Evolutionary conservation across 2,888 invertebrate genomes (phyloP), one percentile per base, ranked within the genome.

Genomic region (Leistus spinibarbis): DNA sequence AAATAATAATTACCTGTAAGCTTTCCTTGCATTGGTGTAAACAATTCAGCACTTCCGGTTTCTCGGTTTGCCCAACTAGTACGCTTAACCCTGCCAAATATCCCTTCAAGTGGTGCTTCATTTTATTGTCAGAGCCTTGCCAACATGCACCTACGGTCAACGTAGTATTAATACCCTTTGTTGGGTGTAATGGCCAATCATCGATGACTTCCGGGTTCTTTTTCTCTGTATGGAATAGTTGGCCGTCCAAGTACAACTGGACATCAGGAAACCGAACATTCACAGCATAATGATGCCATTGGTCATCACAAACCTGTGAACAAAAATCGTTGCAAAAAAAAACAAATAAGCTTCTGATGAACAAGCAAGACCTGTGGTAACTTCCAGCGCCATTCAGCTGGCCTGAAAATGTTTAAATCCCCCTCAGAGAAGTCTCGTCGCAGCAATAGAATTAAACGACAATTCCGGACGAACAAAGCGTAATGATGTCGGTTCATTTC

Each of bases 401-500:
- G 99, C 70, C 97, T 90, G 90, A 97, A 97, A 82, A 96, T 96
- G 86, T 96, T 97, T 76, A 96, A 89, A 84, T 96, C 95, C 0
- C 96, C 96, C 82, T 96, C 95, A 22, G 95, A 94, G 86, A 95
- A 96, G 87, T 99, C 99, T 3, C 93, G 88, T 62, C 94, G 86
- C 81, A 99, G 88, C 79, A 99, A 89, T 79, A 99, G 89, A 81
- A 99, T 98, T 80, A 99, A 89, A 4, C 98, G 94, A 85, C 99
- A 99, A 88, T 99, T 99, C 79, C 99, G 92, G 1, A 99, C 93
- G 88, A 98, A 99, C 80, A 98, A 87, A 0, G 98, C 96, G 88
- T 98, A 98, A 87, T 99, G 99, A 87, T 99, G 99, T 2, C 99
- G 93, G 88, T 98, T 99, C 97, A 98, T 98, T 87, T 96, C 97